A percentile compares a stretch with the other conserved stretches of the same genome.
These are phyloP conservation scores for Microplitis deprimator DNA, from an alignment of 2,888 invertebrate species.

Conservation along the genomic window DNA sequence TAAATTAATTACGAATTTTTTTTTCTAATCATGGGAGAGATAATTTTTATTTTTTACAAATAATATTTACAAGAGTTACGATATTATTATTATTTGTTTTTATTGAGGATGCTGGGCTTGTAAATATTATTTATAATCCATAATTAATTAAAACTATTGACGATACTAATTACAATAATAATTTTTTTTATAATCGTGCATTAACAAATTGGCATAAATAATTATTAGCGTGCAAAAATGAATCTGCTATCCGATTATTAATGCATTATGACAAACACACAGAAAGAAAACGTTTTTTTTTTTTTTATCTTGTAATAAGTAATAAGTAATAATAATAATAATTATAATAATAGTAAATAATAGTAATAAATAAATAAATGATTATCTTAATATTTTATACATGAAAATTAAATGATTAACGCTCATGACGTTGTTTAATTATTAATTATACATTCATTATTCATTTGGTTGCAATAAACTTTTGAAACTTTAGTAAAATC, in stretches of 20 bases:
- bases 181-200: conserved; percentile 46
- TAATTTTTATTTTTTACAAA: conserved; percentile 44
- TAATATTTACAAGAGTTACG: background rate
- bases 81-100: conserved; percentile 22
- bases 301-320: conserved; percentile 56
- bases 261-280: conserved; percentile 62
- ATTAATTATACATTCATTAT: background rate
- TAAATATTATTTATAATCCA: conserved; percentile 31
- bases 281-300: conserved; percentile 56
- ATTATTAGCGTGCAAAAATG: conserved; percentile 58
- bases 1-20: conserved; percentile 29
- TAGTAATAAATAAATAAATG: conserved; percentile 52
- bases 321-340: conserved; percentile 49
- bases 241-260: conserved; percentile 57
- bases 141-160: conserved; percentile 31
- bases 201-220: conserved; percentile 52
- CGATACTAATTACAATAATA: conserved; percentile 4
- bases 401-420: conserved; percentile 50
- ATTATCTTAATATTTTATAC: conserved; percentile 54
- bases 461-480: background rate
- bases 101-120: conserved; percentile 33
- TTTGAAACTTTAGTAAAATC: background rate
- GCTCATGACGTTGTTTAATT: conserved; percentile 3
- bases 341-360: conserved; percentile 48
- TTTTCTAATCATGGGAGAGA: conserved; percentile 15